Base-by-base conservation (phyloP, 2,797 vertebrate species). In the Pyrocephalus nanus region DNA sequence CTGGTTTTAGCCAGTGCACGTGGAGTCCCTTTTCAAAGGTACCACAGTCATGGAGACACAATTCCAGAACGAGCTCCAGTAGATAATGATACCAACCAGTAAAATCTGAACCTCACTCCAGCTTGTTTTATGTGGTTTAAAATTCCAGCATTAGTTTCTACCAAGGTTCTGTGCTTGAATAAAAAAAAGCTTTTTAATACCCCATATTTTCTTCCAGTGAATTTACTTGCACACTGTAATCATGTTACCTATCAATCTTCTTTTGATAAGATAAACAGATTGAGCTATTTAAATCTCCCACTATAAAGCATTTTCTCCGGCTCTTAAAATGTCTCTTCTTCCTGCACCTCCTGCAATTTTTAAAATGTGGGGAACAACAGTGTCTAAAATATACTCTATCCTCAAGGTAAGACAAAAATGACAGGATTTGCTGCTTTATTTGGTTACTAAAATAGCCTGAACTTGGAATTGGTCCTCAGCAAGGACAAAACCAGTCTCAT, bases 231-330 rank as follows among this genome's bases (percentile, higher is more conserved):
- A 90, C 73, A 30, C 69, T 88, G 76, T 90, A 94, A 95, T 95
- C 93, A 95, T 78, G 83, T 90, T 96, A 95, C 83, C 95, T 92
- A 83, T 91, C 95, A 96, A 91, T 95, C 88, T 95, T 90, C 91
- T 93, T 90, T 88, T 93, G 90, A 93, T 93, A 94, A 95, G 66
- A 95, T 92, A 96, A 96, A 94, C 92, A 96, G 88, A 88, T 60
- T 80, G 88, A 94, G 86, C 86, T 96, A 94, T 95, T 96, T 95
- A 95, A 96, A 86, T 95, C 92, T 92, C 66, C 62, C 83, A 91
- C 73, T 92, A 74, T 55, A 88, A 81, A 90, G 54, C 66, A 65
- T 94, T 91, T 93, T 88, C 82, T 93, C 70, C 51, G 73, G 76
- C 58, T 81, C 65, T 90, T 84, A 83, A 93, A 94, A 86, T 55